Evolutionary conservation across 2,888 invertebrate species (phyloP).

Genomic region (Petrolisthes cinctipes): DNA sequence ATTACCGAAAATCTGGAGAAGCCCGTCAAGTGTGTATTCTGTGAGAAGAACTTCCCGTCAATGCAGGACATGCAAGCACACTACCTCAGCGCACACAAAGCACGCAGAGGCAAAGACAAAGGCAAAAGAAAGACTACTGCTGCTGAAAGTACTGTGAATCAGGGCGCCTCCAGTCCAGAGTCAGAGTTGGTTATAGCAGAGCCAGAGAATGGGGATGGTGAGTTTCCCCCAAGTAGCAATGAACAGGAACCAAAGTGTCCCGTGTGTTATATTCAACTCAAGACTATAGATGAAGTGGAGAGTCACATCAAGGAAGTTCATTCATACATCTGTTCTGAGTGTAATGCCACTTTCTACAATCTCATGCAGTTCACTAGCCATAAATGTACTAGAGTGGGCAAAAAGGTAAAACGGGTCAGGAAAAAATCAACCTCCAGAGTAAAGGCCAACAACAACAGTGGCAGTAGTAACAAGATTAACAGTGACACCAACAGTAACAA

Average conservation of each 20-base stretch:
- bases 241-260: slow-evolving; percentile 49
- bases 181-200: neutral
- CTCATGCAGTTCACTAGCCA: slow-evolving; percentile 57
- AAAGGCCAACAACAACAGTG: neutral
- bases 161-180: neutral
- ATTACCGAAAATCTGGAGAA: neutral
- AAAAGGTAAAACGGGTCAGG: slow-evolving; percentile 33
- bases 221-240: neutral
- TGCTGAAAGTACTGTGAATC: neutral
- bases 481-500: too few relatives aligned
- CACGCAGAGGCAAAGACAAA: slow-evolving; percentile 34
- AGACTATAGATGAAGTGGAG: slow-evolving; percentile 48
- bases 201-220: slow-evolving; percentile 13
- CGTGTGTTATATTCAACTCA: slow-evolving; percentile 54
- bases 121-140: slow-evolving; percentile 25
- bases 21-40: slow-evolving; percentile 52
- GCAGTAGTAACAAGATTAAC: too few relatives aligned
- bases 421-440: slow-evolving; percentile 20
- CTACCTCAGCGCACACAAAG: slow-evolving; percentile 56
- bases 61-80: slow-evolving; percentile 57
- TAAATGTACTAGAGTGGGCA: slow-evolving; percentile 46
- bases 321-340: slow-evolving; percentile 56
- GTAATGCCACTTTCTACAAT: slow-evolving; percentile 54
- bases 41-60: slow-evolving; percentile 40
- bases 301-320: slow-evolving; percentile 54